Percentiles rank a stretch among this genome's conserved stretches.
Evolutionary conservation across 1,140 invertebrate genomes (phyloP).

Genomic region (Zaprionus africanus): DNA sequence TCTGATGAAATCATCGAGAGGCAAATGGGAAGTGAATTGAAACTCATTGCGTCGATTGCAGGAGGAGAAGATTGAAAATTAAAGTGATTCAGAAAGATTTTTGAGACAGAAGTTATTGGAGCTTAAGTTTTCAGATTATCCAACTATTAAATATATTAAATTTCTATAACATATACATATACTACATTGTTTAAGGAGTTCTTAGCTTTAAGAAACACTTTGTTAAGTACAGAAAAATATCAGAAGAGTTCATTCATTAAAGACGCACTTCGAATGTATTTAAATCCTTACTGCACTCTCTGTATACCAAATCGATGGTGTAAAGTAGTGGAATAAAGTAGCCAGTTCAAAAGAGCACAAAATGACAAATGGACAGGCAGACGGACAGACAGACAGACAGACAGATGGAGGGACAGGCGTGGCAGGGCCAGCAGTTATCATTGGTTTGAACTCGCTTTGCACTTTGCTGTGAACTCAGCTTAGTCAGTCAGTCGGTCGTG

Average conservation of each 20-base stretch:
- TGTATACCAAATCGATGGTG: neutral
- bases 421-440: conserved; percentile 17
- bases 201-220: neutral
- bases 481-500: conserved; percentile 66
- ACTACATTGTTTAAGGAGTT: neutral
- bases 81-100: neutral
- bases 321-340: neutral
- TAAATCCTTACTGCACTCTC: neutral
- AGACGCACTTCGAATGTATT: neutral
- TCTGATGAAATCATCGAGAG: conserved; percentile 12
- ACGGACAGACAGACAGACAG: neutral
- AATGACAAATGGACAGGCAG: conserved; percentile 17
- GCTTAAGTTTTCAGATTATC: too few relatives aligned
- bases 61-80: neutral
- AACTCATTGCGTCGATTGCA: neutral
- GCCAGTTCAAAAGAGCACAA: conserved; percentile 14
- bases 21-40: neutral
- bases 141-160: too few relatives aligned
- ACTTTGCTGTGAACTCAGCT: conserved; percentile 51
- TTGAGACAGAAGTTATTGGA: neutral
- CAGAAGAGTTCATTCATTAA: neutral
- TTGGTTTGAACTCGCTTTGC: conserved; percentile 42
- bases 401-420: neutral
- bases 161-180: too few relatives aligned
- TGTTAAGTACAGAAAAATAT: neutral